These are phyloP conservation scores for Ctenosaura bakeri DNA, from an alignment of 2,797 vertebrate species.

Conservation along the genomic window DNA sequence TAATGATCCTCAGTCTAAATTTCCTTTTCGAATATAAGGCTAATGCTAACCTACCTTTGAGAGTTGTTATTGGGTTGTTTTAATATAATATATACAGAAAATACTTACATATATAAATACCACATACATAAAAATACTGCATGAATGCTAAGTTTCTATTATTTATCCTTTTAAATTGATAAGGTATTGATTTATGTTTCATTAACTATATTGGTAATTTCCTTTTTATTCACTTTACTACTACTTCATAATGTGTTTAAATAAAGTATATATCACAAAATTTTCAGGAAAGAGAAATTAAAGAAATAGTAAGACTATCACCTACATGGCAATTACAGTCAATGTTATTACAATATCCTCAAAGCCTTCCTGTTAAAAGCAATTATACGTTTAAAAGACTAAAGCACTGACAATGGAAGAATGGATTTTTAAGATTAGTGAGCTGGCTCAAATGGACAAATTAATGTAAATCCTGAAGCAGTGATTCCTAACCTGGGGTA, in stretches of 20 bases:
- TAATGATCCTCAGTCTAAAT: neutral
- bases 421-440: no score
- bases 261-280: neutral
- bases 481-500: no score
- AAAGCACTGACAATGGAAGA: no score
- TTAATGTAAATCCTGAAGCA: no score
- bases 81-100: neutral
- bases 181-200: neutral
- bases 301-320: neutral
- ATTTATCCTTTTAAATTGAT: neutral
- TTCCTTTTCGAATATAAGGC: neutral
- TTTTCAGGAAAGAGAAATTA: neutral
- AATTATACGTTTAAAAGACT: conserved; percentile 24
- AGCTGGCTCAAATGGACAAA: no score
- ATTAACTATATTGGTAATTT: neutral
- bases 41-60: neutral
- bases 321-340: neutral
- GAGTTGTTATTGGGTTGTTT: neutral
- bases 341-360: conserved; percentile 60
- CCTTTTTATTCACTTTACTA: neutral
- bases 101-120: no score
- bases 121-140: neutral
- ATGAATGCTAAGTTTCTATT: neutral
- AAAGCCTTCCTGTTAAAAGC: conserved; percentile 66
- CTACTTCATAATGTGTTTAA: neutral